Evolutionary conservation across 1,140 invertebrate species (phyloP).

Genomic region (Drosophila seguyi): DNA sequence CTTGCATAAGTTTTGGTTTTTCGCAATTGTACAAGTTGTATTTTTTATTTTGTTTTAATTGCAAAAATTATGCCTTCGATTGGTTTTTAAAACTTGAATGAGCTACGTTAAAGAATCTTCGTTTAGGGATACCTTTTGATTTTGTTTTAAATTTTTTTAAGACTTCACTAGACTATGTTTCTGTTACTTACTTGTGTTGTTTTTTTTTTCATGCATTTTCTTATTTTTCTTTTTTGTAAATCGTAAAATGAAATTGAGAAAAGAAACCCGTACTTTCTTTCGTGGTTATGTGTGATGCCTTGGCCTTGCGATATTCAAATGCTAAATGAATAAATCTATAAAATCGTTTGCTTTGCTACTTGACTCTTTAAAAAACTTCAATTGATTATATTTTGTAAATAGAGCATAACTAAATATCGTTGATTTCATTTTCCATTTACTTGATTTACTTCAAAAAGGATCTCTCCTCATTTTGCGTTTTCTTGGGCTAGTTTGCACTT

Average conservation of each 20-base stretch:
- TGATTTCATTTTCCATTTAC: constrained; percentile 37
- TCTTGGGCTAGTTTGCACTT: constrained; percentile 37
- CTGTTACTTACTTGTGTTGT: constrained; percentile 18
- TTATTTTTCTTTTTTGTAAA: constrained; percentile 18
- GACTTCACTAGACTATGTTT: constrained; percentile 63
- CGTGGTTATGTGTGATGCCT: constrained; percentile 51
- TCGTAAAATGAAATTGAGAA: constrained; percentile 53
- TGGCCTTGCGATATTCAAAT: constrained; percentile 37
- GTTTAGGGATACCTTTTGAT: constrained; percentile 57
- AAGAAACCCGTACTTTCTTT: constrained; percentile 44
- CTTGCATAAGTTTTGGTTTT: constrained; percentile 56
- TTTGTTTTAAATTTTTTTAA: constrained; percentile 51
- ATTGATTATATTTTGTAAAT: constrained; percentile 76
- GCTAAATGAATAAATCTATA: constrained; percentile 69
- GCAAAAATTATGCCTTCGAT: constrained; percentile 63
- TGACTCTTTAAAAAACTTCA: constrained; percentile 69
- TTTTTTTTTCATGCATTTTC: constrained; percentile 1
- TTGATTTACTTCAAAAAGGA: constrained; percentile 31
- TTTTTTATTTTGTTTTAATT: constrained; percentile 53
- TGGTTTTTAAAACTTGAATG: constrained; percentile 78
- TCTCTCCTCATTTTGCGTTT: constrained; percentile 4
- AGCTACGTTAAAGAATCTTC: constrained; percentile 65
- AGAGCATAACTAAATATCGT: constrained; percentile 80
- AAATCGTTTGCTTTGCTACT: constrained; percentile 59
- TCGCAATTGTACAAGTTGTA: constrained; percentile 68